Conservation (phyloP, 64 coral and sea anemone genomes). For the Astreopora myriophthalma region DNA sequence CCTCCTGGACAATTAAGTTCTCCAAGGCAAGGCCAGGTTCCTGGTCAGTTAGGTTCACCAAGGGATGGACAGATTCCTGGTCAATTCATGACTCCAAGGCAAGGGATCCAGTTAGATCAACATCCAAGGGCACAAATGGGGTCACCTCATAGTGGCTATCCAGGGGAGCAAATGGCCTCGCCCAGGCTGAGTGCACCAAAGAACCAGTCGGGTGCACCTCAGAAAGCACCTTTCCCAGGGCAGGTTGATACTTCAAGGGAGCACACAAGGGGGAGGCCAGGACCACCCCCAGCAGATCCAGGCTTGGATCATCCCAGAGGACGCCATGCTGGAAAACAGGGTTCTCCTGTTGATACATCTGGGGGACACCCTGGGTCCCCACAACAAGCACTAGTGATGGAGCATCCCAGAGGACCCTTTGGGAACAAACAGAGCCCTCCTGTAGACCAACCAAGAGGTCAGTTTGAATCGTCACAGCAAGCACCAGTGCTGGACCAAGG, state of each 20-base stretch:
- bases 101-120: not conserved
- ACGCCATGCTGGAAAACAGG: not conserved
- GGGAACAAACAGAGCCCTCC: not conserved
- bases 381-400: not conserved
- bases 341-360: not conserved
- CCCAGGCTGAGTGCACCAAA: not conserved
- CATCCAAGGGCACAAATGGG: not conserved
- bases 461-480: conserved; percentile 1
- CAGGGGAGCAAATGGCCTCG: conserved; percentile 7
- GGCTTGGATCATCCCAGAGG: not conserved
- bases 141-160: not conserved
- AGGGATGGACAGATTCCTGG: not conserved
- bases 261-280: not conserved
- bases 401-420: conserved; percentile 3
- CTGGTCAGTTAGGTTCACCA: not conserved
- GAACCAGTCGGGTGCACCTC: not conserved
- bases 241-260: not conserved
- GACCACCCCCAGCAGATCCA: not conserved
- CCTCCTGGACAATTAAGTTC: conserved; percentile 9
- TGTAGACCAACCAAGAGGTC: conserved; percentile 6
- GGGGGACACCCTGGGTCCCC: not conserved
- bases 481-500: not conserved
- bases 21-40: not conserved
- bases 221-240: not conserved
- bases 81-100: not conserved